Evolutionary conservation across 37 sponge, comb jelly and placozoan genomes (phyloP).

Genomic region (Spongia lamella): DNA sequence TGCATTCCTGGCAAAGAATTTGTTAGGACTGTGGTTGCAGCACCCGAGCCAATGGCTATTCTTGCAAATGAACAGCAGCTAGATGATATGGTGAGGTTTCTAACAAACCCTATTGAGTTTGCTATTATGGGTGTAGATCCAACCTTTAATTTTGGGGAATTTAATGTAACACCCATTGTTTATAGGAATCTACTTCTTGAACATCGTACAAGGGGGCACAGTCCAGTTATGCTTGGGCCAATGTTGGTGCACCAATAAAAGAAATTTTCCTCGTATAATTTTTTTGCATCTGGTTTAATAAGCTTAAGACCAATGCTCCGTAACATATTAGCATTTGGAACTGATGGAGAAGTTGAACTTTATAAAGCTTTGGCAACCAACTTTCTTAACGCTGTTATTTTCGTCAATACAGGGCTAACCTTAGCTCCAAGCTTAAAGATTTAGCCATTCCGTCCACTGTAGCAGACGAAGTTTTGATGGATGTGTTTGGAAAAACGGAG

Average conservation of each 20-base stretch:
- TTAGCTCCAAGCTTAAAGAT: slow-evolving; percentile 12
- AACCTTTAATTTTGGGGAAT: slow-evolving; percentile 3
- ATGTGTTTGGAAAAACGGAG: slow-evolving; percentile 15
- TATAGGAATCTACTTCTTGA: slow-evolving; percentile 8
- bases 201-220: not conserved
- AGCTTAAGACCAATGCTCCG: not conserved
- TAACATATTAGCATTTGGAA: slow-evolving; percentile 8
- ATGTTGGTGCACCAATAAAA: slow-evolving; percentile 1
- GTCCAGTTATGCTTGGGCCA: slow-evolving; percentile 1
- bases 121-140: slow-evolving; percentile 12
- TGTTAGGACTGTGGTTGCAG: no score
- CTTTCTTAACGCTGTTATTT: slow-evolving; percentile 5
- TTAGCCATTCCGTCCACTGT: not conserved
- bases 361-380: slow-evolving; percentile 10
- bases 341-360: slow-evolving; percentile 14
- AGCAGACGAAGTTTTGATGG: not conserved
- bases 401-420: slow-evolving; percentile 16
- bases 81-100: slow-evolving; percentile 19
- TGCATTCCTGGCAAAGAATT: no score
- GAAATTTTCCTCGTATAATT: slow-evolving; percentile 5
- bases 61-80: slow-evolving; percentile 6
- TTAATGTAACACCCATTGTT: slow-evolving; percentile 1
- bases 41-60: no score
- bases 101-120: not conserved
- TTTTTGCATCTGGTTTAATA: not conserved